Conservation (phyloP, 92 coral and sea anemone species). For the Metridium senile region DNA sequence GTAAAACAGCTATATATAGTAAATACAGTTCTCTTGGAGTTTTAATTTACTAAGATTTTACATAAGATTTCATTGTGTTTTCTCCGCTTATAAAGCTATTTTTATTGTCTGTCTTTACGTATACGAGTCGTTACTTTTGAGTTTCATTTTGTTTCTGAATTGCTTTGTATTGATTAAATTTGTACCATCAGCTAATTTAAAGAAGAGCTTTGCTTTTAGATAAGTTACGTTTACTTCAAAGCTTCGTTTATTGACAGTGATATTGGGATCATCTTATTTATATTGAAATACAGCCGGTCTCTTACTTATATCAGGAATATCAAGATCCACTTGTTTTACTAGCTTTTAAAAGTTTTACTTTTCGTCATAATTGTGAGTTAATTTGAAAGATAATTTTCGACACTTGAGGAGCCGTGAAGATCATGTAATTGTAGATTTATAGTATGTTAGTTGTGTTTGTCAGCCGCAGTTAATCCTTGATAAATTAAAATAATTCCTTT, state of each 20-base stretch:
- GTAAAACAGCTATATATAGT: neutral
- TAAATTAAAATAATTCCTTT: conserved; percentile 1
- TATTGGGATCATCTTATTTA: conserved; percentile 19
- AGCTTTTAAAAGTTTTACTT: too few relatives aligned
- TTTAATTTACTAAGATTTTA: neutral
- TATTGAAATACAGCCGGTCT: neutral
- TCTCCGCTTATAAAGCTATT: too few relatives aligned
- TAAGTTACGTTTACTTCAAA: neutral
- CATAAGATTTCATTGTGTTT: too few relatives aligned
- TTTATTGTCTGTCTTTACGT: too few relatives aligned
- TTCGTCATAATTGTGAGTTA: too few relatives aligned
- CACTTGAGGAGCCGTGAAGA: too few relatives aligned
- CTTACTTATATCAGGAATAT: neutral
- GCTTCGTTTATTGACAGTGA: neutral
- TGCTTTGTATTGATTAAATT: neutral
- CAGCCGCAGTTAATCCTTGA: neutral
- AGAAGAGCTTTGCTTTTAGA: too few relatives aligned
- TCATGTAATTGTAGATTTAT: too few relatives aligned
- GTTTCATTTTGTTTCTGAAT: neutral
- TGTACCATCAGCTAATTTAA: neutral
- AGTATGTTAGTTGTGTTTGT: neutral
- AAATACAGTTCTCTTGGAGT: neutral
- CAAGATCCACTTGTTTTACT: neutral
- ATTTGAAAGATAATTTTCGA: too few relatives aligned
- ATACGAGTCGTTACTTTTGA: too few relatives aligned